Conservation (phyloP, 2,888 invertebrate species). For the Drosophila nigritarsus region DNA sequence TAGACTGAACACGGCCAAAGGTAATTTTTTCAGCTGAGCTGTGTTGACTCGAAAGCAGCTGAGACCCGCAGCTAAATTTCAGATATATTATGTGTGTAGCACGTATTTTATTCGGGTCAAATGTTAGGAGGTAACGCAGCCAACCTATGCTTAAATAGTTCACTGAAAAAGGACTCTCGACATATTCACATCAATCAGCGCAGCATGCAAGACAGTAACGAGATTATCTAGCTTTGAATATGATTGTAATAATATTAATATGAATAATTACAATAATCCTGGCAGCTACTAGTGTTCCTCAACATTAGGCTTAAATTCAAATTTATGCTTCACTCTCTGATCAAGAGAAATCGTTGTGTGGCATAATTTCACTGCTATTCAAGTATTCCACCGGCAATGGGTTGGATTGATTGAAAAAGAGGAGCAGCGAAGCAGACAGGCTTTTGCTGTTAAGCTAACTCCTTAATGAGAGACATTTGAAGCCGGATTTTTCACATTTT, state of each 20-base stretch:
- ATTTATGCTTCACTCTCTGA: not conserved
- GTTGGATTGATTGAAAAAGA: slow-evolving; percentile 17
- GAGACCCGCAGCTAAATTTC: slow-evolving; percentile 34
- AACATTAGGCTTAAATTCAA: not conserved
- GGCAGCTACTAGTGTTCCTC: not conserved
- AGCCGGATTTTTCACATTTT: slow-evolving; percentile 47
- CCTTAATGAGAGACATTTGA: slow-evolving; percentile 40
- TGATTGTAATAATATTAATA: not conserved
- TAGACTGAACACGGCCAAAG: slow-evolving; percentile 35
- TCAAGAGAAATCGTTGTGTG: not conserved
- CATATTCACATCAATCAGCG: slow-evolving; percentile 46
- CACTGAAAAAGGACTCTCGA: slow-evolving; percentile 25
- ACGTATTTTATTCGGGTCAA: slow-evolving; percentile 47
- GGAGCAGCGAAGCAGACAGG: not conserved
- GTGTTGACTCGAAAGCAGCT: slow-evolving; percentile 20
- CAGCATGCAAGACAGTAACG: not conserved
- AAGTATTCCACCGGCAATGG: not conserved
- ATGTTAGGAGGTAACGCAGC: slow-evolving; percentile 18
- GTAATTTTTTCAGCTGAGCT: slow-evolving; percentile 65
- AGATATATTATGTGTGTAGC: slow-evolving; percentile 31
- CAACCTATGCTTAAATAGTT: slow-evolving; percentile 37
- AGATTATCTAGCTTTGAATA: not conserved
- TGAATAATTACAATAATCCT: not conserved
- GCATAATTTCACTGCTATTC: not conserved
- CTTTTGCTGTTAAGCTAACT: slow-evolving; percentile 15